Percentiles rank a stretch among this genome's conserved stretches.
phyloP scores from a whole-genome alignment of 2,888 invertebrate genomes.

The Hemithea aestivaria region DNA sequence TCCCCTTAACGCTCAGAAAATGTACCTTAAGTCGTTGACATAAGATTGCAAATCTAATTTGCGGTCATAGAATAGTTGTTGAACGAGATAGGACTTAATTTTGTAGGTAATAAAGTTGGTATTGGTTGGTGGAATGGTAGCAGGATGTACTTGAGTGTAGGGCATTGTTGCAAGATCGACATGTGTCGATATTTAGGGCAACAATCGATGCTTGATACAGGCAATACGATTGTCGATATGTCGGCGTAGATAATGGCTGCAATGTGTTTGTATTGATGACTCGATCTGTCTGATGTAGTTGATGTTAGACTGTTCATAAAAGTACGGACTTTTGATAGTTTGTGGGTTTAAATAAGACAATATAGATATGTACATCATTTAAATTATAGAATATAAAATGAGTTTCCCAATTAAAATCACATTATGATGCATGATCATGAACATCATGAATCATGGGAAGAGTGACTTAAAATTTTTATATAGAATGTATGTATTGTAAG shows the following conservation, averaged over 20 bases:
- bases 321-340: too few species aligned
- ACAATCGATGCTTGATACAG: constrained; percentile 38
- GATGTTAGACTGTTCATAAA: too few species aligned
- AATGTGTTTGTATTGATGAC: constrained; percentile 15
- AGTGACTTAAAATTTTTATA: too few species aligned
- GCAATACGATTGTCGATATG: constrained; percentile 30
- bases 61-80: constrained; percentile 4
- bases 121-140: too few species aligned
- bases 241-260: constrained; percentile 14
- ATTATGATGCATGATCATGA: too few species aligned
- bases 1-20: constrained; percentile 50
- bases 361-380: too few species aligned
- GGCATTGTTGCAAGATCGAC: constrained; percentile 58
- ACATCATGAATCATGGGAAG: too few species aligned
- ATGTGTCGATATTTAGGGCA: constrained; percentile 65
- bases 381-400: too few species aligned
- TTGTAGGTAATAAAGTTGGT: constrained; percentile 14
- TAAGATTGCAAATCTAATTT: constrained; percentile 19
- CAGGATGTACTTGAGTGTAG: constrained; percentile 55
- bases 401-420: too few species aligned
- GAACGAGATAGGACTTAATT: constrained; percentile 33
- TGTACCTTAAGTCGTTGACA: constrained; percentile 15
- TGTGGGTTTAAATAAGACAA: too few species aligned
- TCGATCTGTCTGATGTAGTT: not conserved
- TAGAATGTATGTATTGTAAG: too few species aligned